Percentiles rank a stretch among this genome's conserved stretches.
These are phyloP conservation scores for Lasius platythorax DNA, from an alignment of 2,888 invertebrate species.

Conservation along the genomic window DNA sequence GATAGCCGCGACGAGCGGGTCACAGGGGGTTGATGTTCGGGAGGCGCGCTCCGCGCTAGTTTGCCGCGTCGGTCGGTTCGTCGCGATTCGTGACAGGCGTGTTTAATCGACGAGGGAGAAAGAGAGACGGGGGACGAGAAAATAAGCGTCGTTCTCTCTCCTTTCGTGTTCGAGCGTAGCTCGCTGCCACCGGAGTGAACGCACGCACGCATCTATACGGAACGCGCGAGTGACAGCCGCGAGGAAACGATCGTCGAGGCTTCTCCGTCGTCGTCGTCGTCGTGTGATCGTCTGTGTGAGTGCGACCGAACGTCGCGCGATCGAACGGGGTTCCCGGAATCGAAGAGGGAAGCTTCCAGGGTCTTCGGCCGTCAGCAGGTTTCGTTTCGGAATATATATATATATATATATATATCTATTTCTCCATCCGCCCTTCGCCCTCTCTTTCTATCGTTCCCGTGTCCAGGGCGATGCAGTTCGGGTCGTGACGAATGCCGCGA, in stretches of 20 bases:
- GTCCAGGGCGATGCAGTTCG: neutral
- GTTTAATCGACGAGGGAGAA: neutral
- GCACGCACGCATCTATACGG: constrained; percentile 9
- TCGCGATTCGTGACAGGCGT: constrained; percentile 35
- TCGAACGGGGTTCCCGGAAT: neutral
- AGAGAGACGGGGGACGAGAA: neutral
- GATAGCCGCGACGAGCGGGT: constrained; percentile 34
- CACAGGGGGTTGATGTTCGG: constrained; percentile 50
- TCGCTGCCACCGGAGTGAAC: neutral
- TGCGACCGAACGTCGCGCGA: neutral
- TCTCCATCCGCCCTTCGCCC: neutral
- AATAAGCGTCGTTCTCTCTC: neutral
- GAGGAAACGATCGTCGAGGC: constrained; percentile 14
- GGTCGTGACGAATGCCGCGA: neutral
- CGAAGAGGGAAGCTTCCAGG: neutral
- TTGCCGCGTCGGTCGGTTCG: constrained; percentile 22
- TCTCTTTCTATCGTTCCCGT: neutral
- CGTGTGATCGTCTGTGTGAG: neutral
- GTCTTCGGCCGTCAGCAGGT: neutral
- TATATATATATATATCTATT: neutral
- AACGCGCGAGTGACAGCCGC: neutral
- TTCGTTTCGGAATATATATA: neutral
- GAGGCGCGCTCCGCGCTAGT: constrained; percentile 39
- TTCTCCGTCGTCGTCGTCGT: neutral
- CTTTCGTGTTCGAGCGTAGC: neutral